phyloP scores from a whole-genome alignment of 1,140 invertebrate species.

The Drosophila malerkotliana region DNA sequence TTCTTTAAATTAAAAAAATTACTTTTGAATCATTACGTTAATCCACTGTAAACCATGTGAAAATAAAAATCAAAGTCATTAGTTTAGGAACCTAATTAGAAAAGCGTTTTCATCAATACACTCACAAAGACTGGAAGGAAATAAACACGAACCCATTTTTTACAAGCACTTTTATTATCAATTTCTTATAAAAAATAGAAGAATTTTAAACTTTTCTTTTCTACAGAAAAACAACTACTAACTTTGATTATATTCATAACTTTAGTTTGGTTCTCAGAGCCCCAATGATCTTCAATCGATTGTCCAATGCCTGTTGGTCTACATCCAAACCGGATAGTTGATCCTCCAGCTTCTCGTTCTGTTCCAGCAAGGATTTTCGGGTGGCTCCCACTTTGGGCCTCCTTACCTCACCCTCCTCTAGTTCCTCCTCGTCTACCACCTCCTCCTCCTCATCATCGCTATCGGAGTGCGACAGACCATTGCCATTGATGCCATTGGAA shows the following conservation, averaged over 20 bases:
- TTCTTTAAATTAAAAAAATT: constrained; percentile 40
- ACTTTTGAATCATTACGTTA: constrained; percentile 15
- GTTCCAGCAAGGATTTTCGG: constrained; percentile 51
- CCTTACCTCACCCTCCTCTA: constrained; percentile 7
- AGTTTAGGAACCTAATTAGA: constrained; percentile 47
- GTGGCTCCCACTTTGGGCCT: constrained; percentile 4
- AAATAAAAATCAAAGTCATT: constrained; percentile 67
- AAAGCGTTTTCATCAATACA: neutral
- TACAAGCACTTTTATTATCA: constrained; percentile 17
- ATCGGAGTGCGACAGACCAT: constrained; percentile 43
- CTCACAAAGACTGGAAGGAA: neutral
- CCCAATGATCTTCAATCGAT: constrained; percentile 37
- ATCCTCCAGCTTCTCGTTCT: constrained; percentile 47
- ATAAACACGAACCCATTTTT: neutral
- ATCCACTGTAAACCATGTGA: constrained; percentile 40
- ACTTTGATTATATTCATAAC: constrained; percentile 51
- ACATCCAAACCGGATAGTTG: constrained; percentile 13
- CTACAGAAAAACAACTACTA: constrained; percentile 38
- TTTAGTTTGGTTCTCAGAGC: constrained; percentile 33
- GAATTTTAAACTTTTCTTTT: constrained; percentile 17
- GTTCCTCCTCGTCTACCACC: neutral
- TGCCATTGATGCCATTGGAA: constrained; percentile 48
- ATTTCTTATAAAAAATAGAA: constrained; percentile 30
- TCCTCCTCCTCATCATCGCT: constrained; percentile 47
- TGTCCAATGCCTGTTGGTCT: constrained; percentile 39